These are phyloP conservation scores for Timema cristinae DNA, from an alignment of 2,888 invertebrate species.

Conservation along the genomic window DNA sequence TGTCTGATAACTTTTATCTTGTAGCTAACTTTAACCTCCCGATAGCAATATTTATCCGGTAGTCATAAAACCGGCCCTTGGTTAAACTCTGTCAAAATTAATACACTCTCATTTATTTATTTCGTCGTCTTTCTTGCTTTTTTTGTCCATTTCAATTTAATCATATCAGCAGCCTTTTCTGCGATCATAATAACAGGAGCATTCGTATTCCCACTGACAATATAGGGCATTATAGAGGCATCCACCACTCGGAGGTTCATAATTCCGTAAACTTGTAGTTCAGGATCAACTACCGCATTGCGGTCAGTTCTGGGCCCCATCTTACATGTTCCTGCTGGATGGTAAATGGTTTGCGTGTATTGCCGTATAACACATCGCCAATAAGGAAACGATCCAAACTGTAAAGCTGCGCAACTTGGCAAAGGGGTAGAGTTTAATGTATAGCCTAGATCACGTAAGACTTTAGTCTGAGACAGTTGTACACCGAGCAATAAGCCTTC, in stretches of 20 bases:
- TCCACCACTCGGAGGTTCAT: conserved; percentile 11
- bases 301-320: neutral
- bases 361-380: neutral
- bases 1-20: no score
- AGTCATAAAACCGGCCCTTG: no score
- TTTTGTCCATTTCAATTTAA: neutral
- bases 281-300: conserved; percentile 3
- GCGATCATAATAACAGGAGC: conserved; percentile 5
- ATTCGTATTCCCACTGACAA: neutral
- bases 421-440: neutral
- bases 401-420: neutral
- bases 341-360: conserved; percentile 11
- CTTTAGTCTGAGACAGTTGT: neutral
- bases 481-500: no score
- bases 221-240: conserved; percentile 4
- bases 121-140: no score
- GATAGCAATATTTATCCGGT: no score
- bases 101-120: no score
- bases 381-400: neutral
- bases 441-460: neutral
- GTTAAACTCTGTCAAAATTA: no score
- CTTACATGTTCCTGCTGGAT: conserved; percentile 11
- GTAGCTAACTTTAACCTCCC: no score
- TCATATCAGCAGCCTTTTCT: conserved; percentile 3
- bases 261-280: conserved; percentile 4